Evolutionary conservation across 1,140 invertebrate species (phyloP).

Genomic region (Augochlora pura): DNA sequence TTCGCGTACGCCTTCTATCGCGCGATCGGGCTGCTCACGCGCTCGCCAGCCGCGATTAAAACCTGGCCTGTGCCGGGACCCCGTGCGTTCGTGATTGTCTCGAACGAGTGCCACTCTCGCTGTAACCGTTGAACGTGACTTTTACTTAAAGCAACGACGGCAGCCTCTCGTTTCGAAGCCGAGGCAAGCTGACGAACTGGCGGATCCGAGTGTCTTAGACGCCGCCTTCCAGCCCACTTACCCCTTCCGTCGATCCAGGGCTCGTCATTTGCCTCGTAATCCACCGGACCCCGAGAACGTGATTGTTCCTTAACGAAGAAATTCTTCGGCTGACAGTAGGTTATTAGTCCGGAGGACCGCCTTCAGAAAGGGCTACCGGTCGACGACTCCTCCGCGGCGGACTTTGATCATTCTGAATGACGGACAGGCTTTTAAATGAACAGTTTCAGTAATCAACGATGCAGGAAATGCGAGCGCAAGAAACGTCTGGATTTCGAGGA

Average conservation of each 20-base stretch:
- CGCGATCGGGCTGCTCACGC: neutral
- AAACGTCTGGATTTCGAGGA: too few species aligned
- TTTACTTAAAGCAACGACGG: conserved; percentile 42
- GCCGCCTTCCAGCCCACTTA: conserved; percentile 47
- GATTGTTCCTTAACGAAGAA: conserved; percentile 31
- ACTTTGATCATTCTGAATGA: neutral
- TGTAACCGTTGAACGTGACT: conserved; percentile 64
- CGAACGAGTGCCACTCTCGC: conserved; percentile 57
- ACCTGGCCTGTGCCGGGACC: too few species aligned
- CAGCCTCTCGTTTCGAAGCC: conserved; percentile 31
- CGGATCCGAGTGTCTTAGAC: conserved; percentile 47
- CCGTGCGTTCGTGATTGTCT: conserved; percentile 58
- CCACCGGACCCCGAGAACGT: conserved; percentile 15
- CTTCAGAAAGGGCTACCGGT: neutral
- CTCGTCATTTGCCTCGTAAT: conserved; percentile 24
- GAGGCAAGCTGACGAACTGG: conserved; percentile 27
- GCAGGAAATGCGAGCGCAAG: too few species aligned
- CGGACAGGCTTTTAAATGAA: neutral
- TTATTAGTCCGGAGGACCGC: neutral
- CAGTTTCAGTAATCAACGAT: too few species aligned
- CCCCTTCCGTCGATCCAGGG: conserved; percentile 11
- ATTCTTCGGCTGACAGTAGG: neutral
- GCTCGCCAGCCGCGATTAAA: neutral
- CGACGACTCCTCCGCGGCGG: neutral
- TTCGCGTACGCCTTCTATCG: neutral